phyloP scores from a whole-genome alignment of 2,113 vertebrate species.

The Lagopus muta region DNA sequence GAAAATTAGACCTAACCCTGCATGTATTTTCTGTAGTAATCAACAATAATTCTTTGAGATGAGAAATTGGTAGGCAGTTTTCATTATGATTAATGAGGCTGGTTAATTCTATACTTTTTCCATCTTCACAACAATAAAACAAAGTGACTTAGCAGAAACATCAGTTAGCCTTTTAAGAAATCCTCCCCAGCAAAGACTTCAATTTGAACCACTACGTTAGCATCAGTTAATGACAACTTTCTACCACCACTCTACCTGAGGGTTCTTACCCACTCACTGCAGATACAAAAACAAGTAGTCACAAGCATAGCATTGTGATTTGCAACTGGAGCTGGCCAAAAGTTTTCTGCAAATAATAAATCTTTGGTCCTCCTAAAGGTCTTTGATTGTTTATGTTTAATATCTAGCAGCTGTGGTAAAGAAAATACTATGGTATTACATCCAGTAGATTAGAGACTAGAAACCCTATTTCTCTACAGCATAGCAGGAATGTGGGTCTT shows the following conservation, averaged over 20 bases:
- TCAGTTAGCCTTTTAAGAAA: background rate
- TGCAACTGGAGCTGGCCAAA: background rate
- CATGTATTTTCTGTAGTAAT: background rate
- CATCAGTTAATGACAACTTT: background rate
- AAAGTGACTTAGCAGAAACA: background rate
- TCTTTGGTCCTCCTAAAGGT: background rate
- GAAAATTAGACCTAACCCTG: background rate
- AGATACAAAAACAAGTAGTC: background rate
- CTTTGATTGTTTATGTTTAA: background rate
- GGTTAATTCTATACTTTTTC: background rate
- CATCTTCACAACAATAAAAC: constrained; percentile 2
- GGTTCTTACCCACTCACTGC: background rate
- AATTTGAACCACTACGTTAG: background rate
- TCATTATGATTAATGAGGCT: background rate
- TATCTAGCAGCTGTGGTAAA: background rate
- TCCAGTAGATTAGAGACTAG: background rate
- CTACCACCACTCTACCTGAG: background rate
- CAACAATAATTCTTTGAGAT: background rate
- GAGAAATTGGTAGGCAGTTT: background rate
- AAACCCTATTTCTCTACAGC: background rate
- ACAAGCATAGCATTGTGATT: background rate
- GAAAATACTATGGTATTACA: background rate
- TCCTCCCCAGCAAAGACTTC: background rate
- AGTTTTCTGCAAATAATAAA: background rate
- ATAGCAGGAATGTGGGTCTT: background rate